A percentile compares a stretch with the other conserved stretches of the same genome.
phyloP scores from a whole-genome alignment of 2,797 vertebrate genomes.

The Poecilia gillii region DNA sequence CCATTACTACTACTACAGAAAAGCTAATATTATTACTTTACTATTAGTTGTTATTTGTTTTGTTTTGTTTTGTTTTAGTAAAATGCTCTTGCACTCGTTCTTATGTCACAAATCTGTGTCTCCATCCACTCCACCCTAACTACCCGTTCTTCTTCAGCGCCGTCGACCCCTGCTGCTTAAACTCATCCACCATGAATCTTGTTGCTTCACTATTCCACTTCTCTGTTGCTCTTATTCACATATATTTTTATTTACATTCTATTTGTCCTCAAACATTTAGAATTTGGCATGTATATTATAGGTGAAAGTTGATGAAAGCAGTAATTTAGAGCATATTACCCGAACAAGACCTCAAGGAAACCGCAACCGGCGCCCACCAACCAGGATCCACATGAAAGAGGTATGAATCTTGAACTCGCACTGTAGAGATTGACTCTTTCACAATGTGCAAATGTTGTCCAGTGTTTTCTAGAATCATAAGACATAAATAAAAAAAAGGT shows the following conservation, averaged over 20 bases:
- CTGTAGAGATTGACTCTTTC: background rate
- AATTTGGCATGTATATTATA: conserved; percentile 52
- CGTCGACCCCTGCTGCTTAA: background rate
- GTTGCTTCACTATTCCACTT: background rate
- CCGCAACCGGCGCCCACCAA: conserved; percentile 89
- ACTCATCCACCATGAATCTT: background rate
- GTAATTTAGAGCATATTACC: conserved; percentile 91
- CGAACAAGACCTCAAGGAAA: conserved; percentile 87
- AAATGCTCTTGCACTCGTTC: background rate
- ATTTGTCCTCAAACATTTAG: background rate
- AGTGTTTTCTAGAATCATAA: background rate
- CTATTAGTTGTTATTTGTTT: too few relatives aligned
- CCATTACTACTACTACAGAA: too few relatives aligned
- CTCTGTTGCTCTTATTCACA: background rate
- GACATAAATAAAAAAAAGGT: background rate
- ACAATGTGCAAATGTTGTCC: background rate
- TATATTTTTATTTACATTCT: background rate
- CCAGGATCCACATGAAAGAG: conserved; percentile 93
- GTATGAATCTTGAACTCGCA: conserved; percentile 65
- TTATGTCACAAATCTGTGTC: background rate
- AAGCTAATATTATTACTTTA: too few relatives aligned
- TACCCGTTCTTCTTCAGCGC: too few relatives aligned
- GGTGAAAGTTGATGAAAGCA: conserved; percentile 89
- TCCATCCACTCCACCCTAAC: background rate
- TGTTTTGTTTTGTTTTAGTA: too few relatives aligned